Evolutionary conservation across 2,113 vertebrate genomes (phyloP), one percentile per base, ranked within the genome.

Genomic region (Alectura lathami): DNA sequence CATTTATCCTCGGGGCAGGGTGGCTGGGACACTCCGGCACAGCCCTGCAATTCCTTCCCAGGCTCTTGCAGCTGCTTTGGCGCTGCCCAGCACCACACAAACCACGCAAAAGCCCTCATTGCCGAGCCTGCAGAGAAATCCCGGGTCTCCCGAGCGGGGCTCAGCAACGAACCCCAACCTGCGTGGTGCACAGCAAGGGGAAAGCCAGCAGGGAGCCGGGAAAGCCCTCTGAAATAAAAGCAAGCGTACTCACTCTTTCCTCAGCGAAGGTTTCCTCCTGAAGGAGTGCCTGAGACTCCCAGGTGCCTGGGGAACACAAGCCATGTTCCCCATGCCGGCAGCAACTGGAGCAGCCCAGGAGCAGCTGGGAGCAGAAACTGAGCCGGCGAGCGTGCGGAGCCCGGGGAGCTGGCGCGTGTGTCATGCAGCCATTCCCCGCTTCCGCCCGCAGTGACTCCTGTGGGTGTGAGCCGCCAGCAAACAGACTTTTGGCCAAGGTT

Each of bases 201-300:
- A 4, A 13, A 51, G 30, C 1, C 54, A 3, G 8, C 7, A 4
- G 43, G 27, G 27, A 3, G 27, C 12, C 62, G 3, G 30, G 12
- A 2, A 79, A 17, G 18, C 48, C 1, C 0, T 16, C 40, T 40
- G 0, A 3, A 23, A 53, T 2, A 3, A 11, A 26, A 9, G 2
- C 9, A 0, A 27, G 40, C 1, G 6, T 38, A 92, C 97, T 98
- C 92, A 98, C 98, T 97, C 98, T 77, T 96, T 98, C 43, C 96
- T 98, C 72, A 98, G 91, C 1, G 98, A 98, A 24, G 97, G 54
- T 18, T 98, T 98, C 88, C 98, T 97, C 47, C 97, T 93, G 91
- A 98, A 98, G 16, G 98, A 98, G 54, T 95, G 64, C 18, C 98
- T 32, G 83, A 98, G 85, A 43, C 96, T 76, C 13, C 96, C 94